Percentiles rank a stretch among this genome's conserved stretches.
Conservation (phyloP, 1,140 invertebrate species). For the Hycleus cichorii region DNA sequence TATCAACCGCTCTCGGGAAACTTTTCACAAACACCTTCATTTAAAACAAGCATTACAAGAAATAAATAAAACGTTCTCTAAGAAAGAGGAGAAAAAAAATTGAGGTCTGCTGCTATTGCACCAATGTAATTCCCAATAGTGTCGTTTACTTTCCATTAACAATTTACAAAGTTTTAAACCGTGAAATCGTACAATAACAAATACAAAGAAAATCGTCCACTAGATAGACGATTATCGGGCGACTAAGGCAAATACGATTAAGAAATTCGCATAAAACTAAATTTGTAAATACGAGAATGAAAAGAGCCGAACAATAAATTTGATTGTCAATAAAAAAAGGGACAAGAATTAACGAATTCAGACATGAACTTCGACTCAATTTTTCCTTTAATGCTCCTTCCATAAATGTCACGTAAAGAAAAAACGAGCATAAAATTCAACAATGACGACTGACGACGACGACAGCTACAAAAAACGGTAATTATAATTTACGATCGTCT, state of each 20-base stretch:
- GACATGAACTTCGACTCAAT: too few species aligned
- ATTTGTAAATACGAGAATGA: too few species aligned
- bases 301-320: too few species aligned
- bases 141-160: constrained; percentile 18
- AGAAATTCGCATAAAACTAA: too few species aligned
- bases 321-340: too few species aligned
- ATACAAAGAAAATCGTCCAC: too few species aligned
- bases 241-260: too few species aligned
- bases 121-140: constrained; percentile 14
- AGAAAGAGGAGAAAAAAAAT: background rate
- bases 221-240: too few species aligned
- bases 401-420: constrained; percentile 1
- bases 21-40: too few species aligned
- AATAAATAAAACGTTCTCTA: background rate
- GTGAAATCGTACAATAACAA: background rate
- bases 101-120: constrained; percentile 20
- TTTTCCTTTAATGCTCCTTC: too few species aligned
- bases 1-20: too few species aligned
- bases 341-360: too few species aligned
- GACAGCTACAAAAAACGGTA: constrained; percentile 10
- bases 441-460: background rate
- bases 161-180: constrained; percentile 31
- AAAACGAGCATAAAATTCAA: constrained; percentile 6
- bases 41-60: background rate
- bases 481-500: constrained; percentile 18